These are phyloP conservation scores for Sanderia malayensis DNA, from an alignment of 30 jellyfish, hydroid and myxozoan species.

Conservation along the genomic window DNA sequence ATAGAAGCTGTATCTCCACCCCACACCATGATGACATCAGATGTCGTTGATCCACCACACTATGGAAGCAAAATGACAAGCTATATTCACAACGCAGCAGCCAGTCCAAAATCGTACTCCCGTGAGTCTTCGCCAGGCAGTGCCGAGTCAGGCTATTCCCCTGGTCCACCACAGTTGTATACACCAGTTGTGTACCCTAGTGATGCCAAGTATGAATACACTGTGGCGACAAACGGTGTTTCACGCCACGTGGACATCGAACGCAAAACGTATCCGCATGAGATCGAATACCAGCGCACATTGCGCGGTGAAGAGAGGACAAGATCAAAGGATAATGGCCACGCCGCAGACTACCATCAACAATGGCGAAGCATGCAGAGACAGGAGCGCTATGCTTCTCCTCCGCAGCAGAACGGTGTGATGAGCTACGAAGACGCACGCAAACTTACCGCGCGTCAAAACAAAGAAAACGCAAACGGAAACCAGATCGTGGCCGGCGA, in stretches of 20 bases:
- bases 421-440: conserved; percentile 49
- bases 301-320: conserved; percentile 25
- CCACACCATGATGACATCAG: conserved; percentile 1
- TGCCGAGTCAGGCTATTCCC: conserved; percentile 46
- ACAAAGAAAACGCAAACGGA: conserved; percentile 26
- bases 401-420: conserved; percentile 24
- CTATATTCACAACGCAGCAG: conserved; percentile 21
- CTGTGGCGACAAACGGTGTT: not conserved
- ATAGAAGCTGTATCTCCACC: conserved; percentile 26
- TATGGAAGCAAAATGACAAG: conserved; percentile 4
- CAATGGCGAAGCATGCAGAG: no score
- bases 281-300: conserved; percentile 20
- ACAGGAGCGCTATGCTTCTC: not conserved
- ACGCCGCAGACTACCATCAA: not conserved
- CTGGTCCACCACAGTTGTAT: conserved; percentile 52
- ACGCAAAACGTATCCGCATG: conserved; percentile 6
- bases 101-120: conserved; percentile 46
- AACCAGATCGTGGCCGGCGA: conserved; percentile 9
- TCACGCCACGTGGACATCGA: not conserved
- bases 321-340: not conserved
- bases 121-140: conserved; percentile 56
- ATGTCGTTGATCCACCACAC: conserved; percentile 26
- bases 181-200: conserved; percentile 66
- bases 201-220: conserved; percentile 34
- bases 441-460: conserved; percentile 33